Conservation (phyloP, 2,797 vertebrate genomes). For the Avahi laniger region DNA sequence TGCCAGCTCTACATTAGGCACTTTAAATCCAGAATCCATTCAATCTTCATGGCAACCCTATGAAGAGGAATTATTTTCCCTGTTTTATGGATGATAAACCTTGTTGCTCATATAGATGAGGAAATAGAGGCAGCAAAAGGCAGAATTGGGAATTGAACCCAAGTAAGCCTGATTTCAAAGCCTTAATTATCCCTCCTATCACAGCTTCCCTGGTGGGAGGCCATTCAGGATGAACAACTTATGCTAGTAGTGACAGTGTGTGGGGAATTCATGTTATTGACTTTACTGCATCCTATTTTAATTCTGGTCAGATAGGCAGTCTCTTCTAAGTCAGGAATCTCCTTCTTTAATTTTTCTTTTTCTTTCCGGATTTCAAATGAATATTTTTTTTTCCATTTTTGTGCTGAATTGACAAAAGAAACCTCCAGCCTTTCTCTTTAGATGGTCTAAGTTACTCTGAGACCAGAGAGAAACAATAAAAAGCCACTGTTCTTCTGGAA, state of each 20-base stretch:
- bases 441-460: background rate
- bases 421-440: background rate
- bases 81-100: background rate
- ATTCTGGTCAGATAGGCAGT: background rate
- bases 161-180: background rate
- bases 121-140: background rate
- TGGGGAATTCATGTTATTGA: background rate
- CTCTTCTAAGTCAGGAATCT: conserved; percentile 8
- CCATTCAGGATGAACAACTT: background rate
- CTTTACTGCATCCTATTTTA: background rate
- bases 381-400: background rate
- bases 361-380: background rate
- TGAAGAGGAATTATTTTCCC: background rate
- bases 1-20: background rate
- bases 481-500: background rate
- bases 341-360: conserved; percentile 25
- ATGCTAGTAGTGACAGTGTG: background rate
- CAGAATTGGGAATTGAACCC: background rate
- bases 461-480: conserved; percentile 11
- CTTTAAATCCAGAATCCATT: background rate
- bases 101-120: background rate
- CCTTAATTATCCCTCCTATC: background rate
- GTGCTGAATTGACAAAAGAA: background rate
- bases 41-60: background rate
- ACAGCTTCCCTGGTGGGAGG: background rate